These are phyloP conservation scores for Phania funesta DNA, from an alignment of 2,888 invertebrate species.

Conservation along the genomic window DNA sequence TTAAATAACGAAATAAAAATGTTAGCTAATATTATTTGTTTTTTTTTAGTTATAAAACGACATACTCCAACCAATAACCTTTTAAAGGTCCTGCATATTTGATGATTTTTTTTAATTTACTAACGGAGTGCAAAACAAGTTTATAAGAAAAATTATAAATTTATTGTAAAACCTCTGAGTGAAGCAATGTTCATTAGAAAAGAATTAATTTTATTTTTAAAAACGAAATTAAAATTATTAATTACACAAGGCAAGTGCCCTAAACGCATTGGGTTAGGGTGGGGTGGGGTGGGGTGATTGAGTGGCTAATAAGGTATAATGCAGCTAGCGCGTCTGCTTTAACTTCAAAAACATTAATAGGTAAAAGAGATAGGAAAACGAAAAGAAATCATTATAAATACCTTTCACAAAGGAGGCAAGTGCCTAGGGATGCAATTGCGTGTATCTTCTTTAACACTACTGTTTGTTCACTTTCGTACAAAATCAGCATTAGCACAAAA, in stretches of 20 bases:
- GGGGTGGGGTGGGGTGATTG: not conserved
- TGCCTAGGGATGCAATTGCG: conserved; percentile 15
- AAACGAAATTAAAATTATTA: not conserved
- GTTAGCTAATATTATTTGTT: not conserved
- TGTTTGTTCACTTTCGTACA: not conserved
- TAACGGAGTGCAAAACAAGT: too few relatives aligned
- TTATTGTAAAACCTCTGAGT: not conserved
- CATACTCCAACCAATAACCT: not conserved
- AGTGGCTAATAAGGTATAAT: not conserved
- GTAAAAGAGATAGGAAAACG: not conserved
- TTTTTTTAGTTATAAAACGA: not conserved
- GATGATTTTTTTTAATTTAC: not conserved
- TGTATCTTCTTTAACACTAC: not conserved
- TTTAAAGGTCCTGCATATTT: not conserved
- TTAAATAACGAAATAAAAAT: not conserved
- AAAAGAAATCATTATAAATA: not conserved
- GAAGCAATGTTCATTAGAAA: not conserved
- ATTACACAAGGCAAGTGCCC: not conserved
- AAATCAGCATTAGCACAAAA: conserved; percentile 2
- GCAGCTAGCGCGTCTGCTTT: not conserved
- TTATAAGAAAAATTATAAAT: too few relatives aligned
- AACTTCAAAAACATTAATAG: conserved; percentile 5
- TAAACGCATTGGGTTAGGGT: too few relatives aligned
- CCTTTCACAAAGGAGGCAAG: not conserved
- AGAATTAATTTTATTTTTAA: not conserved